Percentiles rank a stretch among this genome's conserved stretches.
phyloP scores from a whole-genome alignment of 2,888 invertebrate genomes.

The Drosophila quasianomalipes region DNA sequence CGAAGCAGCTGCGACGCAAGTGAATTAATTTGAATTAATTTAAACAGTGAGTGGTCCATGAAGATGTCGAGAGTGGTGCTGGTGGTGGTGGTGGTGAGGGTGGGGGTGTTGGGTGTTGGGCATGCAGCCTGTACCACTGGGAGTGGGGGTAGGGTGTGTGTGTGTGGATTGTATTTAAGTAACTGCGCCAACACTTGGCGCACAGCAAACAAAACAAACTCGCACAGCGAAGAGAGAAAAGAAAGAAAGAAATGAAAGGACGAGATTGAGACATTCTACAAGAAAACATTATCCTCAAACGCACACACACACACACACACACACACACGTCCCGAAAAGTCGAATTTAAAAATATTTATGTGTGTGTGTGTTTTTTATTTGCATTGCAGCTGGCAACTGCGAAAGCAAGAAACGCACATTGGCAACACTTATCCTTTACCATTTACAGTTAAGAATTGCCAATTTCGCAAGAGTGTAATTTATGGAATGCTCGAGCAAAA shows the following conservation, averaged over 20 bases:
- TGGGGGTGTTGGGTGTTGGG: not conserved
- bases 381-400: constrained; percentile 51
- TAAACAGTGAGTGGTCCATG: constrained; percentile 57
- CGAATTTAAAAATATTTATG: constrained; percentile 59
- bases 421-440: constrained; percentile 14
- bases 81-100: constrained; percentile 3
- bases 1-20: constrained; percentile 81
- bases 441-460: constrained; percentile 5
- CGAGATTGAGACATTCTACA: constrained; percentile 16
- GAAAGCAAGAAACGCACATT: constrained; percentile 28
- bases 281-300: constrained; percentile 16
- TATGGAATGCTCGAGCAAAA: constrained; percentile 6
- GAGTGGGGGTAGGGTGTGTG: not conserved
- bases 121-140: constrained; percentile 33
- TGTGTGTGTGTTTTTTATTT: constrained; percentile 47
- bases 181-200: constrained; percentile 77
- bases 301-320: constrained; percentile 28
- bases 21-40: constrained; percentile 83
- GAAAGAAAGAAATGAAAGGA: constrained; percentile 6
- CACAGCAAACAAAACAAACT: constrained; percentile 27
- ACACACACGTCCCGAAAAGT: constrained; percentile 51
- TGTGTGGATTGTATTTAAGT: constrained; percentile 61
- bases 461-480: constrained; percentile 13
- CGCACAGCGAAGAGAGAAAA: not conserved
- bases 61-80: not conserved